Evolutionary conservation across 2,888 invertebrate species (phyloP).

Genomic region (Tuberolachnus salignus): DNA sequence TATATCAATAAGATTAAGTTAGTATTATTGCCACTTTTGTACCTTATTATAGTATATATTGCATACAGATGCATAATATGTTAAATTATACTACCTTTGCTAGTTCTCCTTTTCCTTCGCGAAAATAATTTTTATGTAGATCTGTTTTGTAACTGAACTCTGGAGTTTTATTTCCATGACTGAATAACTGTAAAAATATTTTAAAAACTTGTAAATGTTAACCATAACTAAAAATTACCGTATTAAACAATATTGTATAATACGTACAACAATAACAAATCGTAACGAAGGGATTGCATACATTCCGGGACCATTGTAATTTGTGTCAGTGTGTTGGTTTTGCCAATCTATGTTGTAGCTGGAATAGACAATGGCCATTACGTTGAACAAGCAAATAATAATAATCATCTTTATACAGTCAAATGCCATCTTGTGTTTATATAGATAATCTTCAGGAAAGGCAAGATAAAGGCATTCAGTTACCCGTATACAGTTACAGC

Average conservation of each 20-base stretch:
- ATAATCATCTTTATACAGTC: neutral
- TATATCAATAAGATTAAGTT: too few relatives aligned
- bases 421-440: neutral
- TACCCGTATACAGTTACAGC: too few relatives aligned
- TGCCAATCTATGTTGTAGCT: neutral
- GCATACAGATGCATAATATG: too few relatives aligned
- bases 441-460: neutral
- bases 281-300: neutral
- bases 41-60: too few relatives aligned
- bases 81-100: conserved; percentile 33
- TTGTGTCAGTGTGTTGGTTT: too few relatives aligned
- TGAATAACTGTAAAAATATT: conserved; percentile 60
- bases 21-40: too few relatives aligned
- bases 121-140: conserved; percentile 28
- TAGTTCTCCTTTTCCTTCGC: conserved; percentile 38
- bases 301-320: too few relatives aligned
- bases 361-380: neutral
- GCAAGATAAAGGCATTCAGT: too few relatives aligned
- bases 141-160: conserved; percentile 48
- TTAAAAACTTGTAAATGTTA: neutral
- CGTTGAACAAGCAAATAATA: neutral
- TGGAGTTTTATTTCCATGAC: conserved; percentile 62
- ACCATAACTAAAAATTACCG: too few relatives aligned
- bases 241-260: too few relatives aligned
- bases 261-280: conserved; percentile 13